Evolutionary conservation across 2,888 invertebrate genomes (phyloP).

Genomic region (Polyommatus iphigenia): DNA sequence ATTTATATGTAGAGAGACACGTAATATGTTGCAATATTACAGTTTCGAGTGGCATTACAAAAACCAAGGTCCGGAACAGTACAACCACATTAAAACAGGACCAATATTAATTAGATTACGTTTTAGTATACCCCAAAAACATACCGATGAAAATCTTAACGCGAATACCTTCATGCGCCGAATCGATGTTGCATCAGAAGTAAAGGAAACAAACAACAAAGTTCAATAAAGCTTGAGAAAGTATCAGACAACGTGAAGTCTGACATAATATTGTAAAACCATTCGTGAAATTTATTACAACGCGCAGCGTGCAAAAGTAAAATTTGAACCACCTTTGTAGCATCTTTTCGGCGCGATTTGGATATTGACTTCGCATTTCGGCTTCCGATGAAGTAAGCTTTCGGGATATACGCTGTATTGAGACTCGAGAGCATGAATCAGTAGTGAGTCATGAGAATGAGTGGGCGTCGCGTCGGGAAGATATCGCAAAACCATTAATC

Average conservation of each 20-base stretch:
- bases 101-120: background rate
- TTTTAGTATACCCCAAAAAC: background rate
- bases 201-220: slow-evolving; percentile 9
- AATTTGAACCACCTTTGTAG: background rate
- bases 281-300: background rate
- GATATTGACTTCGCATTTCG: slow-evolving; percentile 38
- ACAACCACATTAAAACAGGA: background rate
- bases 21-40: background rate
- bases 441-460: slow-evolving; percentile 56
- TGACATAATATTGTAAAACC: slow-evolving; percentile 8
- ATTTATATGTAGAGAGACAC: background rate
- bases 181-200: background rate
- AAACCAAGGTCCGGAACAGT: background rate
- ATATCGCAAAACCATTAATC: slow-evolving; percentile 67
- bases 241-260: background rate
- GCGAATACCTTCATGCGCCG: background rate
- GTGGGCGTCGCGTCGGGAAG: slow-evolving; percentile 61
- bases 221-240: slow-evolving; percentile 7
- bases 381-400: slow-evolving; percentile 37
- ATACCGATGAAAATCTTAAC: background rate
- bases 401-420: slow-evolving; percentile 41
- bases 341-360: background rate
- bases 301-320: background rate
- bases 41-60: background rate
- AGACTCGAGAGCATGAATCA: slow-evolving; percentile 47